Percentiles rank a stretch among this genome's conserved stretches.
Evolutionary conservation across 2,888 invertebrate species (phyloP).

Genomic region (Spodoptera exigua): DNA sequence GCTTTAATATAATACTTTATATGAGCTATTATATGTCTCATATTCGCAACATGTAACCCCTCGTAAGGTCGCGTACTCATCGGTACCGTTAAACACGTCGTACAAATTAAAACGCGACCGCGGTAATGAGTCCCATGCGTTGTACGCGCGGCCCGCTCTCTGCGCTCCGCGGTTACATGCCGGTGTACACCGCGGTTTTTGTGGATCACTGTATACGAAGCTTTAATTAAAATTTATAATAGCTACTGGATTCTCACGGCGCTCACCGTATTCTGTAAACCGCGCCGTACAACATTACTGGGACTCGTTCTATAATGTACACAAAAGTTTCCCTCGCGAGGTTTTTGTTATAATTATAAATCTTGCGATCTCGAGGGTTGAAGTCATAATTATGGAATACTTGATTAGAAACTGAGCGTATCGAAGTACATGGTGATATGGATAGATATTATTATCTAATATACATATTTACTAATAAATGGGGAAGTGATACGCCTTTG

Average conservation of each 20-base stretch:
- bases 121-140: slow-evolving; percentile 74
- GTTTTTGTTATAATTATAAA: slow-evolving; percentile 51
- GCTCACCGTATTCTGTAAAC: slow-evolving; percentile 42
- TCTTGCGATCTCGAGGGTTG: slow-evolving; percentile 41
- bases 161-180: slow-evolving; percentile 62
- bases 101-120: slow-evolving; percentile 86
- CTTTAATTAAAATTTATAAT: slow-evolving; percentile 66
- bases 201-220: slow-evolving; percentile 61
- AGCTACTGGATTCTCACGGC: slow-evolving; percentile 61
- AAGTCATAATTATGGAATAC: slow-evolving; percentile 39
- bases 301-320: slow-evolving; percentile 59
- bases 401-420: slow-evolving; percentile 27
- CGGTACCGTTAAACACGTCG: slow-evolving; percentile 76
- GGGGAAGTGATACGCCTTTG: too few species aligned
- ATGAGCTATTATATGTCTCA: slow-evolving; percentile 56
- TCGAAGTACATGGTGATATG: not conserved
- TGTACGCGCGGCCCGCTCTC: slow-evolving; percentile 57
- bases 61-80: slow-evolving; percentile 63
- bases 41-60: slow-evolving; percentile 46
- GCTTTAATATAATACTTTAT: slow-evolving; percentile 58
- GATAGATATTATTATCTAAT: too few species aligned
- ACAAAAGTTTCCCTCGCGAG: slow-evolving; percentile 51
- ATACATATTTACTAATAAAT: too few species aligned
- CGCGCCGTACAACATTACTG: slow-evolving; percentile 44
- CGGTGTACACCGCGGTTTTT: slow-evolving; percentile 60